These are phyloP conservation scores for Chionomys nivalis DNA, from an alignment of 2,113 vertebrate genomes.

Conservation along the genomic window DNA sequence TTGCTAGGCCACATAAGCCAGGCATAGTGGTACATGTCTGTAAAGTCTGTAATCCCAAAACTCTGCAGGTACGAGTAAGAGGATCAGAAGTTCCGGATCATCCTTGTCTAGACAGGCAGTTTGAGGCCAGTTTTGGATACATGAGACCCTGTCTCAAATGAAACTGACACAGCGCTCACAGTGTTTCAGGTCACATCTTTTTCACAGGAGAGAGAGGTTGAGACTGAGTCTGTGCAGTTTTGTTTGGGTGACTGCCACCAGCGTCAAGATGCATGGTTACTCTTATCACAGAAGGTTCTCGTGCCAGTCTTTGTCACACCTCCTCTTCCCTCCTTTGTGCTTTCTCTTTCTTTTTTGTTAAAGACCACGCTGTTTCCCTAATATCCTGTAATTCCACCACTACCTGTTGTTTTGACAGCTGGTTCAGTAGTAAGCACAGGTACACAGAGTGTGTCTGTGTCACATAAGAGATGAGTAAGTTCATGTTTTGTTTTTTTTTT, in stretches of 20 bases:
- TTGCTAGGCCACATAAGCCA: neutral
- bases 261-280: fast-evolving
- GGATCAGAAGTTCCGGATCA: neutral
- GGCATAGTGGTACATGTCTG: neutral
- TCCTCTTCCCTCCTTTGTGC: neutral
- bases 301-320: too few relatives aligned
- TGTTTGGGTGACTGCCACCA: neutral
- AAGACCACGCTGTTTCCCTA: neutral
- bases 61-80: neutral
- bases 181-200: neutral
- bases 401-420: fast-evolving
- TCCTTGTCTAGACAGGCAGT: neutral
- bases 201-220: neutral
- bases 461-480: too few relatives aligned
- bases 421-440: fast-evolving
- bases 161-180: neutral
- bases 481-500: too few relatives aligned
- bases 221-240: neutral
- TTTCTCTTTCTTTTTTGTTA: neutral
- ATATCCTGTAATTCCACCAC: neutral
- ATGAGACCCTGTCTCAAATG: neutral
- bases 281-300: neutral
- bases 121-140: neutral
- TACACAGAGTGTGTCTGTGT: too few relatives aligned
- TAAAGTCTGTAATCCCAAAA: neutral